These are phyloP conservation scores for Petrocephalus microphthalmus DNA, from an alignment of 2,113 vertebrate genomes.

Conservation along the genomic window DNA sequence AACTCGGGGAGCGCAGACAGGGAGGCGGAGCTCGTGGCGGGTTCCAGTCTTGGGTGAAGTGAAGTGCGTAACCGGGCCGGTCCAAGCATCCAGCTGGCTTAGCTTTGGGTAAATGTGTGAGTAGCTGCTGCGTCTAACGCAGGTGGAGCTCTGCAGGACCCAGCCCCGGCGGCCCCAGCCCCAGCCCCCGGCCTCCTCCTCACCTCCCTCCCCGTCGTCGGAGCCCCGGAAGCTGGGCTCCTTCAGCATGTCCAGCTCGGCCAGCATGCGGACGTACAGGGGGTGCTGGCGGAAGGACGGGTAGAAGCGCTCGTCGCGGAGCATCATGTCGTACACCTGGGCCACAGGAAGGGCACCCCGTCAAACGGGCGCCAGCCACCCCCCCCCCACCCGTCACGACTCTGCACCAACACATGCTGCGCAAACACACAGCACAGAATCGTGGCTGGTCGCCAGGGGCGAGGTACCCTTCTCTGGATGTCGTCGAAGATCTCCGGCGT, in stretches of 20 bases:
- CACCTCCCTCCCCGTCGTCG: constrained; percentile 88
- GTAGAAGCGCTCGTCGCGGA: constrained; percentile 89
- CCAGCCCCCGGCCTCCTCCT: constrained; percentile 16
- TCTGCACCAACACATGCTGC: neutral
- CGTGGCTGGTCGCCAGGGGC: neutral
- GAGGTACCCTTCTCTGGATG: constrained; percentile 84
- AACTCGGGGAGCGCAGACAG: neutral
- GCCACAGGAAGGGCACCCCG: constrained; percentile 27
- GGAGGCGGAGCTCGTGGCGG: neutral
- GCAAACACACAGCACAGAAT: neutral
- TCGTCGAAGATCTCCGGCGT: constrained; percentile 97
- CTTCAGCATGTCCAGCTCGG: constrained; percentile 96
- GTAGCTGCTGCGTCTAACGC: neutral
- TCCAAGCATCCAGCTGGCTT: neutral
- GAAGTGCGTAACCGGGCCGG: neutral
- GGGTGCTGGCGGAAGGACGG: constrained; percentile 89
- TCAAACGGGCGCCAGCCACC: neutral
- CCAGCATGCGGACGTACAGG: constrained; percentile 93
- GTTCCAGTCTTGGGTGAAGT: neutral
- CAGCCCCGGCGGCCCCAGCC: neutral
- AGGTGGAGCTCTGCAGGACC: neutral
- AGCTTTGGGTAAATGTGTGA: neutral
- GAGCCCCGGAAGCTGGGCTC: constrained; percentile 96
- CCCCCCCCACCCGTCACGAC: neutral
- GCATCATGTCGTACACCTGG: constrained; percentile 95